These are phyloP conservation scores for Sebastes hubbsi DNA, from an alignment of 2,797 vertebrate species.

Conservation along the genomic window DNA sequence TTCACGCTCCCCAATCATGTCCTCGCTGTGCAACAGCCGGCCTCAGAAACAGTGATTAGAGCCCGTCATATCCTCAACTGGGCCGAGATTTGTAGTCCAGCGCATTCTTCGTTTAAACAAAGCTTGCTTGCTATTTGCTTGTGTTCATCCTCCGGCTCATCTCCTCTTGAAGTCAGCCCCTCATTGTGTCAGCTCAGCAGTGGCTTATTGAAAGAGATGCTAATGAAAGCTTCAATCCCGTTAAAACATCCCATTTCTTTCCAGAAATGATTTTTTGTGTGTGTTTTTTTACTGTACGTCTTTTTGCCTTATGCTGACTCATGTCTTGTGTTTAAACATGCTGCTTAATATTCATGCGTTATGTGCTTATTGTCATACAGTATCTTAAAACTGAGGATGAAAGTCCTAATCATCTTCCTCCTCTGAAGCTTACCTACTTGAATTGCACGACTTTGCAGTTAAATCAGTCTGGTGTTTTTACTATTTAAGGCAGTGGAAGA, in stretches of 20 bases:
- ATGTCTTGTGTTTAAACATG: conserved; percentile 61
- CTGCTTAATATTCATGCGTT: conserved; percentile 60
- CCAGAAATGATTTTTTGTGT: conserved; percentile 22
- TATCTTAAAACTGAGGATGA: conserved; percentile 52
- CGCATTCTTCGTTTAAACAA: conserved; percentile 41
- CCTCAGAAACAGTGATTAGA: conserved; percentile 54
- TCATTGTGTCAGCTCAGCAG: conserved; percentile 51
- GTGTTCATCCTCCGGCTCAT: conserved; percentile 59
- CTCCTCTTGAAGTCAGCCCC: conserved; percentile 68
- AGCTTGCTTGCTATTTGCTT: conserved; percentile 66
- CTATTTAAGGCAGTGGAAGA: conserved; percentile 18
- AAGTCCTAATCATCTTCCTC: conserved; percentile 33
- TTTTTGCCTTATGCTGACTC: conserved; percentile 71
- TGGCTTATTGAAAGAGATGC: conserved; percentile 59
- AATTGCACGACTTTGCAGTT: conserved; percentile 63
- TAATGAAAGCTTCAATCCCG: conserved; percentile 37
- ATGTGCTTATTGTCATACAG: conserved; percentile 51
- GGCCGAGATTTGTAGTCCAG: conserved; percentile 40
- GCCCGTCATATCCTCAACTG: conserved; percentile 36
- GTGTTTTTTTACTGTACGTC: conserved; percentile 42
- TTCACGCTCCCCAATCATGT: conserved; percentile 6
- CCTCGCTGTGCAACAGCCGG: conserved; percentile 33
- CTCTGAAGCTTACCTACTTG: conserved; percentile 65
- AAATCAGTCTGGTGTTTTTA: conserved; percentile 45
- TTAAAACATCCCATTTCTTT: conserved; percentile 20